Percentiles rank a stretch among this genome's conserved stretches.
These are phyloP conservation scores for Drosophila differens DNA, from an alignment of 2,888 invertebrate species.

Conservation along the genomic window DNA sequence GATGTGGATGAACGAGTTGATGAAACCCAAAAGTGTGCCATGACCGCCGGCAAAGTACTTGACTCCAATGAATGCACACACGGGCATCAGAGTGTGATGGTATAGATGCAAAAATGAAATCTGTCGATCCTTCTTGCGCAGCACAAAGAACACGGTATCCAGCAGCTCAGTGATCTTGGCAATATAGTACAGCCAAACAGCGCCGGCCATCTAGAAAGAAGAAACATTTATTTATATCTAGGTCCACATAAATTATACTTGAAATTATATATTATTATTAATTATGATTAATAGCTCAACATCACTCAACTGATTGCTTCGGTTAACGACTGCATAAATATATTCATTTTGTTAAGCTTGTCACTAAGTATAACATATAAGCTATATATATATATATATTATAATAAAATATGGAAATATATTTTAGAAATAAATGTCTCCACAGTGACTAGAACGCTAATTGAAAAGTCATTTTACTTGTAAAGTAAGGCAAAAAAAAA, in stretches of 20 bases:
- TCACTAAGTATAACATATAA: not conserved
- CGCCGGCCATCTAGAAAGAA: constrained; percentile 84
- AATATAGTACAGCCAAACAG: constrained; percentile 85
- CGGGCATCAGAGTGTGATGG: constrained; percentile 92
- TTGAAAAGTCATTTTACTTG: too few species aligned
- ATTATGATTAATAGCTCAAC: not conserved
- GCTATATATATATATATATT: not conserved
- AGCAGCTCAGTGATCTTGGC: constrained; percentile 85
- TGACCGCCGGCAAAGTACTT: constrained; percentile 93
- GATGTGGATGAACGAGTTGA: constrained; percentile 95
- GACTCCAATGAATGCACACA: constrained; percentile 88
- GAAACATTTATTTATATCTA: not conserved
- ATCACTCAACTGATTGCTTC: not conserved
- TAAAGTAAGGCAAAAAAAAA: too few species aligned
- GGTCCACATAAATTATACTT: not conserved
- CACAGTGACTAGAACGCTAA: not conserved
- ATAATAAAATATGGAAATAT: not conserved
- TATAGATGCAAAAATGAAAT: constrained; percentile 94
- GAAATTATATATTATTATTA: not conserved
- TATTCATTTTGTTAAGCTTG: not conserved
- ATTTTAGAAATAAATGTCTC: not conserved
- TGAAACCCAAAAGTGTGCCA: constrained; percentile 93
- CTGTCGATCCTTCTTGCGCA: constrained; percentile 93
- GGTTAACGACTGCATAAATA: not conserved
- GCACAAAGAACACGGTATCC: constrained; percentile 90